Percentiles rank a stretch among this genome's conserved stretches.
Evolutionary conservation across 2,113 vertebrate genomes (phyloP).

Genomic region (Triplophysa rosa): DNA sequence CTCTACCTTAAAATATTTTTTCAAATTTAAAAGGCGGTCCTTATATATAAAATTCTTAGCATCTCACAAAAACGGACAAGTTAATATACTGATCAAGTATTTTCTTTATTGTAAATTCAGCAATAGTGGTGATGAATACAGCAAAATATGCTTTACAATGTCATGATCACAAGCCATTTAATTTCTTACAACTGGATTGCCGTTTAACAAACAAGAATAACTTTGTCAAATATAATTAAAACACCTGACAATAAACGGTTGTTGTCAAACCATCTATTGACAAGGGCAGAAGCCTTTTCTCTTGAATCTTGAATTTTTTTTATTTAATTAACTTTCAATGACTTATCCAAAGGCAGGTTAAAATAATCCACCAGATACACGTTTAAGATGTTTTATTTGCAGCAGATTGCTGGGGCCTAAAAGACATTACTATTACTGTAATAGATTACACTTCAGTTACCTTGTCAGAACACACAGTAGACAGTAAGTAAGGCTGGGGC

Average conservation of each 20-base stretch:
- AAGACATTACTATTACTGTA: slow-evolving; percentile 24
- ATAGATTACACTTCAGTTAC: neutral
- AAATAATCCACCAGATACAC: slow-evolving; percentile 9
- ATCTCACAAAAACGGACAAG: neutral
- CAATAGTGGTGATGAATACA: slow-evolving; percentile 68
- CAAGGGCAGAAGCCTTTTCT: slow-evolving; percentile 53
- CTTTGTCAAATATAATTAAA: slow-evolving; percentile 38
- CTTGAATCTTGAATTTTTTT: slow-evolving; percentile 21
- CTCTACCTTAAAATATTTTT: no score
- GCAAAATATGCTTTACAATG: slow-evolving; percentile 57
- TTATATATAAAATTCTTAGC: no score
- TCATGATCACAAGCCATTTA: slow-evolving; percentile 59
- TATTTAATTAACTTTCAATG: neutral
- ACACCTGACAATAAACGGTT: slow-evolving; percentile 51
- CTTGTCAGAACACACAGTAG: neutral
- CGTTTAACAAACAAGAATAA: slow-evolving; percentile 36
- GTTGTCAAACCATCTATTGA: slow-evolving; percentile 28
- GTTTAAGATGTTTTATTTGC: slow-evolving; percentile 18
- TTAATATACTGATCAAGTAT: slow-evolving; percentile 63
- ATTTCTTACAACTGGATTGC: slow-evolving; percentile 46
- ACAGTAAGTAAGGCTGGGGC: slow-evolving; percentile 18
- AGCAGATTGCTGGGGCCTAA: slow-evolving; percentile 1
- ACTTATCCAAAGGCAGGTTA: slow-evolving; percentile 46
- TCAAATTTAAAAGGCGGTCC: no score
- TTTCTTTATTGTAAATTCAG: slow-evolving; percentile 77